phyloP scores from a whole-genome alignment of 2,797 vertebrate species.

The Pseudochirops corinnae region DNA sequence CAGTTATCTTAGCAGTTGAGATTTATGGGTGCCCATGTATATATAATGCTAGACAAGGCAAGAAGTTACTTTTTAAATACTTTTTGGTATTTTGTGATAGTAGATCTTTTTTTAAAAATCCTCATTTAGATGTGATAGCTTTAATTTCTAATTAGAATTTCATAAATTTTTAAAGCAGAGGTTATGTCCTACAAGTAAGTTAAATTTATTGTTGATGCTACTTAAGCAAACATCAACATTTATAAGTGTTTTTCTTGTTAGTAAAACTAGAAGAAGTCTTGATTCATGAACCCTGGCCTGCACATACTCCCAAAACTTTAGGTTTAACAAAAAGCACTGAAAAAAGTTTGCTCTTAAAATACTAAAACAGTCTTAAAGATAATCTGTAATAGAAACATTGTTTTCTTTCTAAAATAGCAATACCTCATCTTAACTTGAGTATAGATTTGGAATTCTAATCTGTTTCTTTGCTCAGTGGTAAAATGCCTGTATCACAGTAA shows the following conservation, averaged over 20 bases:
- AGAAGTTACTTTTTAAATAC: slow-evolving; percentile 40
- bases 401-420: background rate
- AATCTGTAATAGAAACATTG: background rate
- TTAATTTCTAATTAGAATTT: slow-evolving; percentile 53
- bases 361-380: slow-evolving; percentile 20
- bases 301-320: slow-evolving; percentile 23
- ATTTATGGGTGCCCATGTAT: slow-evolving; percentile 23
- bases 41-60: background rate
- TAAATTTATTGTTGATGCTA: slow-evolving; percentile 53
- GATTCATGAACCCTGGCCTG: slow-evolving; percentile 50
- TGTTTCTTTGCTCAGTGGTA: slow-evolving; percentile 13
- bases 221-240: slow-evolving; percentile 40
- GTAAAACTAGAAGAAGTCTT: slow-evolving; percentile 50
- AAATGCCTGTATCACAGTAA: background rate
- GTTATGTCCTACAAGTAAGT: slow-evolving; percentile 63
- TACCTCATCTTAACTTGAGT: slow-evolving; percentile 51
- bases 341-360: slow-evolving; percentile 23
- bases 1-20: slow-evolving; percentile 52
- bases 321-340: slow-evolving; percentile 32
- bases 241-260: slow-evolving; percentile 56
- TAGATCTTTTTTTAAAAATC: slow-evolving; percentile 36
- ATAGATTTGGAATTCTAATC: slow-evolving; percentile 43
- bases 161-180: slow-evolving; percentile 46
- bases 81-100: slow-evolving; percentile 54
- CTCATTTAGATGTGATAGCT: slow-evolving; percentile 30